Evolutionary conservation across 2,113 vertebrate species (phyloP).

Genomic region (Phocoena sinus): DNA sequence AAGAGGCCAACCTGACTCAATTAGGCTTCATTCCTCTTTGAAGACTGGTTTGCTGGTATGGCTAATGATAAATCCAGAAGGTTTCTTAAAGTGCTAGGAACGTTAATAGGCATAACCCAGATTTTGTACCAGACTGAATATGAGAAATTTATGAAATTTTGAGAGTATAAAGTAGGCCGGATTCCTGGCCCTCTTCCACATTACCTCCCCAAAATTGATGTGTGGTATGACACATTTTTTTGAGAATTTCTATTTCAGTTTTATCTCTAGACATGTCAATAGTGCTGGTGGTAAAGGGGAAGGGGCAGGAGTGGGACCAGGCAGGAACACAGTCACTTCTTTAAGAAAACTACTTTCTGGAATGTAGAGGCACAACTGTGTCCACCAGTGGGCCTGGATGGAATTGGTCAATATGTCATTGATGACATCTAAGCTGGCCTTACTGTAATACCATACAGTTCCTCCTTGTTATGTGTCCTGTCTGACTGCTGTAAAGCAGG

Average conservation of each 20-base stretch:
- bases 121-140: not conserved
- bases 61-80: conserved; percentile 29
- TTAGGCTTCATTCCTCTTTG: not conserved
- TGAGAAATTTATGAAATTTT: conserved; percentile 39
- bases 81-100: not conserved
- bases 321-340: not conserved
- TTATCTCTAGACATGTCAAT: not conserved
- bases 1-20: not conserved
- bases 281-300: not conserved
- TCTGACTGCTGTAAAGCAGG: not conserved
- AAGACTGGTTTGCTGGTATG: not conserved
- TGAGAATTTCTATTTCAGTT: not conserved
- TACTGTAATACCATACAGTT: rapidly evolving
- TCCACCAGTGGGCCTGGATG: not conserved
- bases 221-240: not conserved
- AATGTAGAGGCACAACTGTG: not conserved
- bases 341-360: not conserved
- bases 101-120: conserved; percentile 38
- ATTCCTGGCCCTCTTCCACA: not conserved
- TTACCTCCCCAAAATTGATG: not conserved
- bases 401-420: not conserved
- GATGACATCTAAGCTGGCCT: not conserved
- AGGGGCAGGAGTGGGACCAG: not conserved
- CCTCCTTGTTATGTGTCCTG: not conserved
- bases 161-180: not conserved